These are phyloP conservation scores for Paramuricea clavata DNA, from an alignment of 92 coral and sea anemone genomes.

Conservation along the genomic window DNA sequence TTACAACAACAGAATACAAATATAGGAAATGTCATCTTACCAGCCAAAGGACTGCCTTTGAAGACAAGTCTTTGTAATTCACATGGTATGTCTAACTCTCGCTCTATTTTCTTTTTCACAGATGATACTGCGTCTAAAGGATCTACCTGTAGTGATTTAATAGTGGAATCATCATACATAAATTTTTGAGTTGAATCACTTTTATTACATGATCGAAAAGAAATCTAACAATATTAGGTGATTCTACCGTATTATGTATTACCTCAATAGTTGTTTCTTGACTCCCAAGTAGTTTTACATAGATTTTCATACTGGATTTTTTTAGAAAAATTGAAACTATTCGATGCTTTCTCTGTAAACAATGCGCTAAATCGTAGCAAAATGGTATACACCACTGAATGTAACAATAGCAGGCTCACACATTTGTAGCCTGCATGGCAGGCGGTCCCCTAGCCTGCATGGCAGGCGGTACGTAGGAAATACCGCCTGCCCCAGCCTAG, in stretches of 20 bases:
- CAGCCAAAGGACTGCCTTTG: conserved; percentile 82
- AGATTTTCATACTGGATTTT: conserved; percentile 68
- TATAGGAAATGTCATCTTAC: conserved; percentile 44
- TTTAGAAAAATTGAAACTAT: neutral
- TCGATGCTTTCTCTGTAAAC: neutral
- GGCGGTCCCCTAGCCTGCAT: no score
- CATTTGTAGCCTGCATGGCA: no score
- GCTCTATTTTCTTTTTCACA: conserved; percentile 74
- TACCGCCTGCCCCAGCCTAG: no score
- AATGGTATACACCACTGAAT: neutral
- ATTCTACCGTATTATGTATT: conserved; percentile 3
- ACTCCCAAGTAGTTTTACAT: conserved; percentile 79
- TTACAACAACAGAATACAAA: no score
- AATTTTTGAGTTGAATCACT: neutral
- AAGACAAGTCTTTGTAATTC: conserved; percentile 81
- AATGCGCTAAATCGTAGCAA: conserved; percentile 6
- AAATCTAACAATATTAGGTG: neutral
- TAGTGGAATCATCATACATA: neutral
- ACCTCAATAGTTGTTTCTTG: conserved; percentile 82
- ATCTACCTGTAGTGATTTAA: conserved; percentile 63
- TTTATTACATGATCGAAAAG: neutral
- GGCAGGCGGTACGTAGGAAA: no score
- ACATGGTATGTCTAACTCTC: conserved; percentile 67
- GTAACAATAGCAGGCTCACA: neutral
- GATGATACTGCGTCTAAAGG: conserved; percentile 70